These are phyloP conservation scores for Branchinecta lindahli DNA, from an alignment of 1,140 invertebrate species.

Conservation along the genomic window DNA sequence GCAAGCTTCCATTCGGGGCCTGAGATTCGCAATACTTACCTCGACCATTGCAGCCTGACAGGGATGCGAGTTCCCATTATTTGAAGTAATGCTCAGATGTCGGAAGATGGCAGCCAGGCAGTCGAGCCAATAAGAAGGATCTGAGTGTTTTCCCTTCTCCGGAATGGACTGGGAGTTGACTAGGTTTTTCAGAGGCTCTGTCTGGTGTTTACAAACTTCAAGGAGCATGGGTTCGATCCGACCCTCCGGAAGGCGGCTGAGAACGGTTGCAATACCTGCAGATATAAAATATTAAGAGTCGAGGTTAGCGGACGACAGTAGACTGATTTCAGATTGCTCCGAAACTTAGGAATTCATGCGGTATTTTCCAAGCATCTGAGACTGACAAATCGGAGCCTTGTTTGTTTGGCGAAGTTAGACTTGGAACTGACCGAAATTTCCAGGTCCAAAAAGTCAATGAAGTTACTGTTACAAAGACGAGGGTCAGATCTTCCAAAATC, in stretches of 20 bases:
- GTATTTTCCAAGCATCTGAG: too few relatives aligned
- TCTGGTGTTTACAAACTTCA: conserved; percentile 18
- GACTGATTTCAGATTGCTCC: background rate
- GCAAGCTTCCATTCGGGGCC: too few relatives aligned
- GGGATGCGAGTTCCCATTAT: conserved; percentile 50
- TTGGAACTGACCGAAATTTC: too few relatives aligned
- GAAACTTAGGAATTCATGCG: too few relatives aligned
- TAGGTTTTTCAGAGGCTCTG: conserved; percentile 23
- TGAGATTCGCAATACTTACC: conserved; percentile 29
- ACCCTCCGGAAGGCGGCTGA: background rate
- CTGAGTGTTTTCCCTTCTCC: conserved; percentile 39
- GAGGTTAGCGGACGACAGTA: background rate
- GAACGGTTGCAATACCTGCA: background rate
- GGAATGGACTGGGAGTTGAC: conserved; percentile 18
- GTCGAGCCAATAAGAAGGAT: conserved; percentile 87
- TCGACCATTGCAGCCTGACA: conserved; percentile 63
- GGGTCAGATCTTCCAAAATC: too few relatives aligned
- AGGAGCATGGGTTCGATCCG: background rate
- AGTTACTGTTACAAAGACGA: too few relatives aligned
- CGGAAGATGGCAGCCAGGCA: conserved; percentile 76
- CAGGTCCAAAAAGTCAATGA: too few relatives aligned
- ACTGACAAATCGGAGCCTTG: too few relatives aligned
- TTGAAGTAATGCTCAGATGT: conserved; percentile 43
- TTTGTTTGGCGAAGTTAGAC: too few relatives aligned
- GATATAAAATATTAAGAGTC: background rate